Conservation (phyloP, 2,113 vertebrate species). For the Vulpes ferrilata region DNA sequence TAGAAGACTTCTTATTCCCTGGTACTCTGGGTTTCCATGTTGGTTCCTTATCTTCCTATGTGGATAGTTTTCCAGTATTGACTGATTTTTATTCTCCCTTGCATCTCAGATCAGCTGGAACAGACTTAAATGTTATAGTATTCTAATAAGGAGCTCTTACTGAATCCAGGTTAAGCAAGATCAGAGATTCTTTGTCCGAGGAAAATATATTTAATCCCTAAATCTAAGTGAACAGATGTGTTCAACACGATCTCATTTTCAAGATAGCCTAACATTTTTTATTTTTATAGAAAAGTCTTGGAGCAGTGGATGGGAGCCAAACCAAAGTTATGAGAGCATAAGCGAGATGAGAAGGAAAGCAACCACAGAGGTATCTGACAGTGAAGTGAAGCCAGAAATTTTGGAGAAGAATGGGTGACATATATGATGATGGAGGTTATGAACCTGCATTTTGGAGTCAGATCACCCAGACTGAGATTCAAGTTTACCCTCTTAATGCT, state of each 20-base stretch:
- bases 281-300: background rate
- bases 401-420: background rate
- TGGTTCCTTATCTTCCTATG: background rate
- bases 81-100: background rate
- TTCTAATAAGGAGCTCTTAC: background rate
- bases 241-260: background rate
- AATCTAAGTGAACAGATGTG: background rate
- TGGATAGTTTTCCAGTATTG: background rate
- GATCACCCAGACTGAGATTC: background rate
- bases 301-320: background rate
- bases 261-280: background rate
- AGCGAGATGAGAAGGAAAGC: background rate
- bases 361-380: background rate
- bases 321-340: background rate
- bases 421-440: background rate
- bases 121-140: background rate
- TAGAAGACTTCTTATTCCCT: background rate
- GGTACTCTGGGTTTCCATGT: background rate
- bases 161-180: background rate
- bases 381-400: background rate
- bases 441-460: background rate
- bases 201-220: background rate
- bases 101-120: background rate
- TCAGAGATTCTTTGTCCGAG: background rate
- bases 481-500: background rate